Base-by-base conservation (phyloP, 2,888 invertebrate genomes). In the Lycophotia porphyrea region DNA sequence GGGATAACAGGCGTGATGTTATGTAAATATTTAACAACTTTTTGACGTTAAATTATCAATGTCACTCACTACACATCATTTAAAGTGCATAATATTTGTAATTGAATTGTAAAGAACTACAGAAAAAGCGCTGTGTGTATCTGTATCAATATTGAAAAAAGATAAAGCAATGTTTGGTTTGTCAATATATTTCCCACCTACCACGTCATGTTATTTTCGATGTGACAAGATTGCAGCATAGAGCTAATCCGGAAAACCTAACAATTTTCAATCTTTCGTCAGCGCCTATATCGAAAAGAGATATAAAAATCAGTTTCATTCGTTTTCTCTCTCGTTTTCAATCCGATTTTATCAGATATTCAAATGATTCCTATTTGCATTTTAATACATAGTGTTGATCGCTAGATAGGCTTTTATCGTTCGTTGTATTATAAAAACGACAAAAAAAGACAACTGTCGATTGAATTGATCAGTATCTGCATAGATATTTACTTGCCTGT, bases 341-440 rank as follows among this genome's bases (percentile, higher is more conserved):
- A 80, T 68, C 31, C 66, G 75, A 71, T 75, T 71, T 71, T 71
- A 71, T 80, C 81, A 80, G 75, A 71, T 60, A 75, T 75, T 66
- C 70, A 75, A 80, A 80, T 80, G 66, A 63, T 58, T 71, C 80
- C 52, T 75, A 71, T 80, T 80, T 80, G 75, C 81, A 80, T 80
- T 80, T 80, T 80, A 80, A 80, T 80, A 71, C 80, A 80, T 80
- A 75, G 66, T 52, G 58, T 79, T 63, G 64, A 73, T 79, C 58
- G 31, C 31, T 42, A 67, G 61, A 71, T 80, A 61, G 49, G 42
- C 15, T 44, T 71, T 60, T 76, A 65, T 69, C 31, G 13, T 34
- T 68, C 31, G 8, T 24, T n/a, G 58, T 78, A 60, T 71, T 78
- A 27, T 58, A 31, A n/a, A 65, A 69, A 63, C 44, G 36, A 42